Conservation (phyloP, 2,888 invertebrate species). For the Proisotoma minuta region DNA sequence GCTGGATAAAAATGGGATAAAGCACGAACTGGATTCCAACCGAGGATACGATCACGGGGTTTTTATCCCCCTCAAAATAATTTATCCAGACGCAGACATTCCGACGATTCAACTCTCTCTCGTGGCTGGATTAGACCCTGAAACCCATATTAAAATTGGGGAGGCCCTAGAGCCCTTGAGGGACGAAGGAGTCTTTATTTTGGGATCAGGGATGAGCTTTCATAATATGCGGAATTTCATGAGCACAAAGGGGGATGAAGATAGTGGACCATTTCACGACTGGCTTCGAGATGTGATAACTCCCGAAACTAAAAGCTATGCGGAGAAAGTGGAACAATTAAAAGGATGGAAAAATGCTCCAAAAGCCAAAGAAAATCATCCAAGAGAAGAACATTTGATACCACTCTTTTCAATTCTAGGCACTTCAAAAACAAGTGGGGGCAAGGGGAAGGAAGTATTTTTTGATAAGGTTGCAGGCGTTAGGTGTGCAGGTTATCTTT, state of each 20-base stretch:
- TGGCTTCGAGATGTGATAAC: conserved; percentile 22
- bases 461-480: conserved; percentile 34
- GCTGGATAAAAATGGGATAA: conserved; percentile 18
- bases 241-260: conserved; percentile 10
- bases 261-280: conserved; percentile 32
- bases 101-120: conserved; percentile 35
- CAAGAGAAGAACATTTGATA: conserved; percentile 37
- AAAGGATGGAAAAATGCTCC: conserved; percentile 29
- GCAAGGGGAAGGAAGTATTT: conserved; percentile 28
- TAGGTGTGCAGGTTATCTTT: conserved; percentile 33
- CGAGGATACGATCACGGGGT: conserved; percentile 39
- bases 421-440: conserved; percentile 13
- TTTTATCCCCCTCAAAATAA: conserved; percentile 34
- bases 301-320: conserved; percentile 8
- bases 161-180: conserved; percentile 30
- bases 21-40: conserved; percentile 17
- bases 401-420: conserved; percentile 29
- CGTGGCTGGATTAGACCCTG: conserved; percentile 27
- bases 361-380: conserved; percentile 32
- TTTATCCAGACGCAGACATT: conserved; percentile 28
- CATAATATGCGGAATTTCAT: conserved; percentile 35
- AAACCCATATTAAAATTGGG: conserved; percentile 28
- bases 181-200: conserved; percentile 36
- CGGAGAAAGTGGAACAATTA: conserved; percentile 20
- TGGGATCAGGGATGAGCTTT: conserved; percentile 29